Evolutionary conservation across 2,797 vertebrate genomes (phyloP).

Genomic region (Bovichtus diacanthus): DNA sequence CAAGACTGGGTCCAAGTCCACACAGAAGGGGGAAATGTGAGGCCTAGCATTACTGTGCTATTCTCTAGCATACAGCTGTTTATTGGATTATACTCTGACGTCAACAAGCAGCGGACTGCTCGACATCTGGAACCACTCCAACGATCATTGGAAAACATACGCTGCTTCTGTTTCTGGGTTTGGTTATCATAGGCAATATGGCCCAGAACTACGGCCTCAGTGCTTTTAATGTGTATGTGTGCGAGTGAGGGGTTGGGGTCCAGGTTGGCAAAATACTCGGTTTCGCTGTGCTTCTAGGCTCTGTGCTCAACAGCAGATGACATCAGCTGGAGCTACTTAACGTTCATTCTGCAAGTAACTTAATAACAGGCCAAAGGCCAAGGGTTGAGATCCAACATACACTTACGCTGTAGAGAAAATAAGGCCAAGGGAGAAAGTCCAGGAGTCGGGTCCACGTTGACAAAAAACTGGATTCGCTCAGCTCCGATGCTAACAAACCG

Average conservation of each 20-base stretch:
- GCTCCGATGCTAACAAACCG: background rate
- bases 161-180: background rate
- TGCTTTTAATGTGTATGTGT: background rate
- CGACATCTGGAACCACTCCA: background rate
- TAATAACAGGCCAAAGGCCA: background rate
- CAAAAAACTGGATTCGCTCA: background rate
- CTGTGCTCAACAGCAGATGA: constrained; percentile 1
- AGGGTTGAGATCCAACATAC: background rate
- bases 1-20: constrained; percentile 12
- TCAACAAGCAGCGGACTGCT: background rate
- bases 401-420: background rate
- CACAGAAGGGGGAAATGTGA: background rate
- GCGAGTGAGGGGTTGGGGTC: background rate
- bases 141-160: background rate
- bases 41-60: background rate
- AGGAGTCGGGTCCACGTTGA: background rate
- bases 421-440: background rate
- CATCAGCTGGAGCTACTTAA: constrained; percentile 11
- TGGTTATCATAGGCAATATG: background rate
- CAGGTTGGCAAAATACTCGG: background rate
- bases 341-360: background rate
- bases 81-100: background rate
- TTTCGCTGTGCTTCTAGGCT: background rate
- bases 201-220: background rate
- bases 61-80: background rate